Conservation (phyloP, 2,113 vertebrate species). For the Microtus richardsoni region DNA sequence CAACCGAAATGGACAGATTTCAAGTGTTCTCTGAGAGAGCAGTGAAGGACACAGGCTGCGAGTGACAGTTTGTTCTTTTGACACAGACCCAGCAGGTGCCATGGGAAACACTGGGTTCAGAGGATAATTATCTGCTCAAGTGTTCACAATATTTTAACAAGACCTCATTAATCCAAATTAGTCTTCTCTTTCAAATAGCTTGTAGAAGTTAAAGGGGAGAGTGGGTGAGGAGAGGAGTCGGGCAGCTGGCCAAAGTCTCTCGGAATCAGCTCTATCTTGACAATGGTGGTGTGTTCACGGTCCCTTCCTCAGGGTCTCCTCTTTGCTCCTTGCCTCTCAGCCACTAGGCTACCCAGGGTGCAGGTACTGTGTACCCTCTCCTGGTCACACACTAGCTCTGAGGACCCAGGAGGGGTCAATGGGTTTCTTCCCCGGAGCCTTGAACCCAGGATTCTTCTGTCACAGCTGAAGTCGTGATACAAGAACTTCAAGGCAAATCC, state of each 20-base stretch:
- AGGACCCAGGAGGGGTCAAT: not conserved
- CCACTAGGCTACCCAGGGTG: not conserved
- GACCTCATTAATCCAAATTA: conserved; percentile 52
- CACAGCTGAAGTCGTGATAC: fast-evolving
- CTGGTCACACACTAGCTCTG: not conserved
- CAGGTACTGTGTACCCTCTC: fast-evolving
- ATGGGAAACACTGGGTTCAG: not conserved
- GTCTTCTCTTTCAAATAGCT: conserved; percentile 20
- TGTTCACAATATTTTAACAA: not conserved
- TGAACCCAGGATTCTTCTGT: not conserved
- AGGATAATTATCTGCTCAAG: not conserved
- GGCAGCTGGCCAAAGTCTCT: not conserved
- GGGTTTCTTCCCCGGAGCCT: not conserved
- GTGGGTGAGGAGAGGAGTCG: not conserved
- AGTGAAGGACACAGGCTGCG: not conserved
- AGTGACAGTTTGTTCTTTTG: not conserved
- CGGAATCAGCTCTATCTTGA: too few relatives aligned
- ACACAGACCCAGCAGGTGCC: not conserved
- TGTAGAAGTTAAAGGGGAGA: not conserved
- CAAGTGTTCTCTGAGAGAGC: not conserved
- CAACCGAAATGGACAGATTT: not conserved
- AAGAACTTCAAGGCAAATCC: not conserved
- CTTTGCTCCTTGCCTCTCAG: not conserved
- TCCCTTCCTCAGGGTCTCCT: not conserved
- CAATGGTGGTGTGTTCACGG: fast-evolving